Base-by-base conservation (phyloP, 2,113 vertebrate genomes). In the Aegithalos caudatus region DNA sequence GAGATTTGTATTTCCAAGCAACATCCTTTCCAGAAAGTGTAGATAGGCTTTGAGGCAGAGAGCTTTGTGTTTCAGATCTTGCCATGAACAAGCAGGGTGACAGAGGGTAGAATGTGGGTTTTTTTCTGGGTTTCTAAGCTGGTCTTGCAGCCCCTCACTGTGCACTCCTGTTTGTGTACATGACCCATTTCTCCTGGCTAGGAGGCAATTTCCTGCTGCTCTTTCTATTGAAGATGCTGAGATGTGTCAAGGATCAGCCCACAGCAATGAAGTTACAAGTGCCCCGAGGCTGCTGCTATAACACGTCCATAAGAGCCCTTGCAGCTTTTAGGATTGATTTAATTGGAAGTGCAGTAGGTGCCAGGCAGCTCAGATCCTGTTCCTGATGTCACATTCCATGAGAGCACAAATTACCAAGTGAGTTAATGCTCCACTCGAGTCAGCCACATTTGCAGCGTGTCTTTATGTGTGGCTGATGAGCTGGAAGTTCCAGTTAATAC, bases 401-500 rank as follows among this genome's bases (percentile, higher is more conserved):
- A 72, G n/a, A 85, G 86, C 94, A 94, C 80, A 22, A 73, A 91
- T 84, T 33, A 57, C 69, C 61, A 14, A 57, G 21, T 1, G 53
- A 82, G 91, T 91, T 94, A 87, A 72, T 72, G 81, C 84, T 74
- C 28, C 42, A 7, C 93, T 87, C 57, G 2, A 14, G 62, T 7
- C 69, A 58, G 57, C 70, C 58, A 0, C 38, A 74, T 85, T 89
- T 82, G 64, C 91, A 84, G 57, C 16, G 0, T 13, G 45, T 33
- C 91, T 94, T 92, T 93, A 6, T 81, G 61, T 84, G 33, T 57
- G 50, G 35, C 64, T 90, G 88, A 42, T 92, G 82, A 92, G 50
- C 88, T 86, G 82, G 88, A 95, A 94, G 86, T 54, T 85, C 73
- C 74, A 79, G 84, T 95, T 96, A 95, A 94, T n/a, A 1, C 45